A percentile compares a stretch with the other conserved stretches of the same genome.
Evolutionary conservation across 2,113 vertebrate genomes (phyloP).

Genomic region (Chelonoidis abingdonii): DNA sequence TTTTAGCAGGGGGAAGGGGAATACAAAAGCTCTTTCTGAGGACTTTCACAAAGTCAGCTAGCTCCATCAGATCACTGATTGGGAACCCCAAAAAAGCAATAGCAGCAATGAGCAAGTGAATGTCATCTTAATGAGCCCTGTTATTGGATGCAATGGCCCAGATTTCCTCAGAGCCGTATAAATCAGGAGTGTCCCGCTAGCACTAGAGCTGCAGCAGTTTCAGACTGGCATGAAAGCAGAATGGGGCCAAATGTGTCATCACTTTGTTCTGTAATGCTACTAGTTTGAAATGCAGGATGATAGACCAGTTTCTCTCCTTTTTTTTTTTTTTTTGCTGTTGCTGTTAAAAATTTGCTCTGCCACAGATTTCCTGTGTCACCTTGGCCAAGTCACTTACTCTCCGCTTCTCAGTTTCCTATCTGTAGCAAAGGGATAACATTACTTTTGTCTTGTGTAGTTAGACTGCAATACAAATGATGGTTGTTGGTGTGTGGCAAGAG

Average conservation of each 20-base stretch:
- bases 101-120: not conserved
- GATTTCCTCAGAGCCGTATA: not conserved
- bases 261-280: not conserved
- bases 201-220: not conserved
- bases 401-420: not conserved
- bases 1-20: not conserved
- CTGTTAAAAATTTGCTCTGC: not conserved
- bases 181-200: too few species aligned
- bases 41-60: not conserved
- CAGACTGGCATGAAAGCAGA: not conserved
- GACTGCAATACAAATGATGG: not conserved
- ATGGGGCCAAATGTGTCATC: not conserved
- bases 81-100: not conserved
- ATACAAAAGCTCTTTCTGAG: accelerated
- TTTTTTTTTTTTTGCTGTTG: not conserved
- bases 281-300: not conserved
- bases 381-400: not conserved
- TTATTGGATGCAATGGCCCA: accelerated
- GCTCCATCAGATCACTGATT: not conserved
- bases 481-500: not conserved
- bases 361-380: not conserved
- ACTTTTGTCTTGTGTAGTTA: not conserved
- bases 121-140: accelerated
- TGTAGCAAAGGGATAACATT: not conserved
- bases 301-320: not conserved